Evolutionary conservation across 2,797 vertebrate genomes (phyloP).

Genomic region (Oryzias sinensis): DNA sequence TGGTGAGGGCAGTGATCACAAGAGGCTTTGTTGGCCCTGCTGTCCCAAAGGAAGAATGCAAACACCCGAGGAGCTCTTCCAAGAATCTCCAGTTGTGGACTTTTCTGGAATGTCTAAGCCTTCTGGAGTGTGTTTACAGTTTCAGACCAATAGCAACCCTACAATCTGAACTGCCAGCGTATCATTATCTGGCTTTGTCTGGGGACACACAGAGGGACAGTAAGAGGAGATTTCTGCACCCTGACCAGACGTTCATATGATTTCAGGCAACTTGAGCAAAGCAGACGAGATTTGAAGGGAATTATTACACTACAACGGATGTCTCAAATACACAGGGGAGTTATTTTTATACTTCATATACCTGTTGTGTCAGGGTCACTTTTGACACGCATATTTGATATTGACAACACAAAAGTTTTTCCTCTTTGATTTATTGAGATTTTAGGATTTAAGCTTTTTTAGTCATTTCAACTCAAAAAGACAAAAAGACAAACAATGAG

Average conservation of each 20-base stretch:
- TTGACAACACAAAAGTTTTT: too few relatives aligned
- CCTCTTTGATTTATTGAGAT: too few relatives aligned
- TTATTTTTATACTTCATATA: too few relatives aligned
- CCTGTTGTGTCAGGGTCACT: too few relatives aligned
- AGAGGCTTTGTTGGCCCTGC: constrained; percentile 45
- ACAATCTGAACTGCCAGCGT: constrained; percentile 69
- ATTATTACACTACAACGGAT: too few relatives aligned
- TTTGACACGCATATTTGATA: too few relatives aligned
- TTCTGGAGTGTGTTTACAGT: constrained; percentile 71
- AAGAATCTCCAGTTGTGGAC: constrained; percentile 74
- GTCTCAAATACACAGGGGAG: too few relatives aligned
- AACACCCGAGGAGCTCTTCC: constrained; percentile 65
- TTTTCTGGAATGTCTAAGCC: constrained; percentile 76
- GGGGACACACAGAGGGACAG: constrained; percentile 48
- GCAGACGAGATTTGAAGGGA: neutral
- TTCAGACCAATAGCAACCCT: constrained; percentile 70
- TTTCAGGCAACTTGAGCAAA: constrained; percentile 31
- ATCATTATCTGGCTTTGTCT: constrained; percentile 70
- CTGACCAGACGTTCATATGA: constrained; percentile 37
- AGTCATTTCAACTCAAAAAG: neutral
- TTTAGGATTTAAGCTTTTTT: too few relatives aligned
- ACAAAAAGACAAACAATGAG: neutral
- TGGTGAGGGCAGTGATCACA: constrained; percentile 58
- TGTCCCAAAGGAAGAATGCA: constrained; percentile 70
- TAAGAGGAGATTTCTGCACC: constrained; percentile 39